Base-by-base conservation (phyloP, 2,797 vertebrate species). In the Saxicola maurus region DNA sequence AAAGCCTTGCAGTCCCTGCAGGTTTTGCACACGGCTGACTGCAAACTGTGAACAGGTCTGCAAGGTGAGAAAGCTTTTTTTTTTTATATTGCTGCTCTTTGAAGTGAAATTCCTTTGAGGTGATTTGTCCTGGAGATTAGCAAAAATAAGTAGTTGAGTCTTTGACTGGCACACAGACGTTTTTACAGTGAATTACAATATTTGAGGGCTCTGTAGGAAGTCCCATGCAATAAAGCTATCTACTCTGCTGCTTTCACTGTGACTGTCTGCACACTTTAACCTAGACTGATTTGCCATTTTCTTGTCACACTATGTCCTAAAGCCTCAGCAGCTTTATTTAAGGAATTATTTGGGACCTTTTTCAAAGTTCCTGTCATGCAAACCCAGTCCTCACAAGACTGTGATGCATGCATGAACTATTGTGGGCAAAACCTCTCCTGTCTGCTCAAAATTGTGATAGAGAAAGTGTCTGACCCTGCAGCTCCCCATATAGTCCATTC, bases 41-140 rank as follows among this genome's bases (percentile, higher is more conserved):
- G 78, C 88, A 90, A 61, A 65, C 81, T 43, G 67, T 0, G 13
- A 74, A 24, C 48, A 68, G 65, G 51, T 87, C 88, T 85, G 61
- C 76, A 78, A 85, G 82, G 82, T 81, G 89, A 75, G 55, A 77
- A 78, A 76, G 42, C 59, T 68, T 85, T 90, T 80, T 18, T 20
- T 85, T 93, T 93, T 82, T 69, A 9, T 75, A 48, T 30, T 68
- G 55, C 73, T 82, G 33, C 69, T 72, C 65, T 93, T 90, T 84
- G 77, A 90, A 92, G 73, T 82, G 30, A 68, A 93, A 91, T 91
- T 89, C 79, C 69, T 81, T 87, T 91, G 75, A 94, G 51, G 37
- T 45, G 59, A 83, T 92, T 93, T 82, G 79, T 62, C 59, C 66
- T 28, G 62, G 86, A 91, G 84, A 94, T 92, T 73, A 90, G 52